Evolutionary conservation across 2,888 invertebrate species (phyloP).

Genomic region (Troilus luridus): DNA sequence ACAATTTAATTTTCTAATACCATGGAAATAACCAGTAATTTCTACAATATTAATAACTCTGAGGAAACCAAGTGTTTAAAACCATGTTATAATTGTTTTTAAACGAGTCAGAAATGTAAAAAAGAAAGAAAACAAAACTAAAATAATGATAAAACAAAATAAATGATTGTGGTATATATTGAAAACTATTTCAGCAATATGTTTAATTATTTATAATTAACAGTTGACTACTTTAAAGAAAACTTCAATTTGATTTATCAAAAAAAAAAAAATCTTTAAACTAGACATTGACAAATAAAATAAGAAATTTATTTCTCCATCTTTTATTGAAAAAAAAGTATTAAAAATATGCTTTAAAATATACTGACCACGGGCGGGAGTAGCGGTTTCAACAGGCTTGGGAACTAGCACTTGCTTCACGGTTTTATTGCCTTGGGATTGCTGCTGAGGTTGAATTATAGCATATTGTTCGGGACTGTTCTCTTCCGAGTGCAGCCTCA

Average conservation of each 20-base stretch:
- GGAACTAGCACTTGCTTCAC: conserved; percentile 8
- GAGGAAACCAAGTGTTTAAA: not conserved
- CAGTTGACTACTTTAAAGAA: not conserved
- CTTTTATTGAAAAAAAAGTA: not conserved
- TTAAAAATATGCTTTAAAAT: not conserved
- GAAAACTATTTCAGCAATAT: not conserved
- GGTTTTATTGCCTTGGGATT: not conserved
- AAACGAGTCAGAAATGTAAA: not conserved
- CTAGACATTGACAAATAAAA: not conserved
- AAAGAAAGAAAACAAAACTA: not conserved
- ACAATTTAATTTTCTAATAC: not conserved
- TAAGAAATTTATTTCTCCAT: not conserved
- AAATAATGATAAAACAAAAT: not conserved
- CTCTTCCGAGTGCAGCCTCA: conserved; percentile 21
- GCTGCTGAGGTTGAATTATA: conserved; percentile 14
- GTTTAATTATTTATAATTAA: not conserved
- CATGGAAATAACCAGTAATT: not conserved
- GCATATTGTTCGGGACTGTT: conserved; percentile 9
- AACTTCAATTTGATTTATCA: not conserved
- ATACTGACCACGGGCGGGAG: conserved; percentile 52
- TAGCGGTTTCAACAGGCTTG: not conserved
- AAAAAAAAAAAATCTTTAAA: not conserved
- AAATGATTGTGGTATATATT: not conserved
- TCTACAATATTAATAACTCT: not conserved
- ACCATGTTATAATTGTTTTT: not conserved